Evolutionary conservation across 2,797 vertebrate species (phyloP).

Genomic region (Tauraco hartlaubi): DNA sequence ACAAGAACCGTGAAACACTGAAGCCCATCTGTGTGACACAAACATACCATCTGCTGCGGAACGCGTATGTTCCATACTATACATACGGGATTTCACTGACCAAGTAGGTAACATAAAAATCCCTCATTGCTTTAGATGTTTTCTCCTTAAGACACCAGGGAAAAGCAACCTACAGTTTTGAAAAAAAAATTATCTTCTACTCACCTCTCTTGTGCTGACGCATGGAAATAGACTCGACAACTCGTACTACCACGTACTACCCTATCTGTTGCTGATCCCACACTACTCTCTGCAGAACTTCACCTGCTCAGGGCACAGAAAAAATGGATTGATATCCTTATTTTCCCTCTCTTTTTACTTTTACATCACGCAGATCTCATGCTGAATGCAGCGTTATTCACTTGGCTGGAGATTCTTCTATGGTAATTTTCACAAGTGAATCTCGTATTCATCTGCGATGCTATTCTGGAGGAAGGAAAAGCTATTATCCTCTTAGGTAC

Average conservation of each 20-base stretch:
- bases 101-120: not conserved
- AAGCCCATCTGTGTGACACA: not conserved
- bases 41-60: not conserved
- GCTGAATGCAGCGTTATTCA: not conserved
- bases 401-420: not conserved
- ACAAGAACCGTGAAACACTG: not conserved
- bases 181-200: not conserved
- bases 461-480: not conserved
- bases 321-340: not conserved
- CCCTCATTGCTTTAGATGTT: not conserved
- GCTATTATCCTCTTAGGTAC: not conserved
- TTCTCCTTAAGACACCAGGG: not conserved
- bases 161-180: not conserved
- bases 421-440: not conserved
- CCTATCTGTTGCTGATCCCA: not conserved
- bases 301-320: not conserved
- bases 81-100: not conserved
- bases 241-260: not conserved
- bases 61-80: fast-evolving
- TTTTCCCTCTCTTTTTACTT: not conserved
- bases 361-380: not conserved
- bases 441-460: not conserved
- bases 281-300: not conserved
- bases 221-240: too few species aligned
- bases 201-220: not conserved